Evolutionary conservation across 2,113 vertebrate species (phyloP).

Genomic region (Myotis lucifugus): DNA sequence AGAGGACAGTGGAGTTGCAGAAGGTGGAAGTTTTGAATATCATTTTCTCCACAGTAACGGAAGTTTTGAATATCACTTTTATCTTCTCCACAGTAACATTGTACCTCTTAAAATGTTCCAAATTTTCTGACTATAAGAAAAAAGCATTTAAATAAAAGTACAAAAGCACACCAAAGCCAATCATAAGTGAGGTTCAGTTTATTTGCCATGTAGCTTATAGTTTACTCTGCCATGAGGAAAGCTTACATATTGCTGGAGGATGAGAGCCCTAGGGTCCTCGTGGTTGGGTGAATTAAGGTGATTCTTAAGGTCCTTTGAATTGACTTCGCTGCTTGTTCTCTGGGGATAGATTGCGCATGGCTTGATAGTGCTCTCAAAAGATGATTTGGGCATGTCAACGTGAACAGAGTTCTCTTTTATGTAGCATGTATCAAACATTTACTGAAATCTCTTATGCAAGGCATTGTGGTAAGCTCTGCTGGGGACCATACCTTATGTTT

Average conservation of each 20-base stretch:
- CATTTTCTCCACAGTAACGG: background rate
- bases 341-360: background rate
- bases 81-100: background rate
- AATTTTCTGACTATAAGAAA: background rate
- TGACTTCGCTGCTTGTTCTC: background rate
- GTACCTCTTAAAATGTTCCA: background rate
- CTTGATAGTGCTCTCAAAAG: background rate
- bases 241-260: background rate
- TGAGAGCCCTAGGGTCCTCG: background rate
- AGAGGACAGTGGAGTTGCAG: background rate
- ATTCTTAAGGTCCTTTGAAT: background rate
- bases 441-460: background rate
- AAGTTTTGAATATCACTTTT: conserved; percentile 21
- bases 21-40: background rate
- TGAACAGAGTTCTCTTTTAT: background rate
- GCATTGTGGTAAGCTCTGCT: background rate
- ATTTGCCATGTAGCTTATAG: background rate
- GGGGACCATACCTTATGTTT: background rate
- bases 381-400: background rate
- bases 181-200: background rate
- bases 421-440: conserved; percentile 28
- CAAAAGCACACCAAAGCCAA: background rate
- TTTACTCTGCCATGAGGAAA: background rate
- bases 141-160: background rate
- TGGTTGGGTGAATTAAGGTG: background rate